Percentiles rank a stretch among this genome's conserved stretches.
Conservation (phyloP, 2,113 vertebrate species). For the Megaleporinus macrocephalus region DNA sequence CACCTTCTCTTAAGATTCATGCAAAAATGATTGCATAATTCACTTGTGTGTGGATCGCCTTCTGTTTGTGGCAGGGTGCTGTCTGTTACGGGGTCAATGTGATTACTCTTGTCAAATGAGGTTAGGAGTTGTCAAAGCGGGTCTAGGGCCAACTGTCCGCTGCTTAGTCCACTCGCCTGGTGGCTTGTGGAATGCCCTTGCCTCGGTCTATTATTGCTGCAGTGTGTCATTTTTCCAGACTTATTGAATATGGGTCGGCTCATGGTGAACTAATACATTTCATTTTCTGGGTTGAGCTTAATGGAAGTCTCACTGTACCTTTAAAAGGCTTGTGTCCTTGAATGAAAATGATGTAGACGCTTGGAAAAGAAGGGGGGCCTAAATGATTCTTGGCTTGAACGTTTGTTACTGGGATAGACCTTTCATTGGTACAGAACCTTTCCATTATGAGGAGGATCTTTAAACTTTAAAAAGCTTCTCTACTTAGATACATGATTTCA, state of each 20-base stretch:
- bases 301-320: slow-evolving; percentile 26
- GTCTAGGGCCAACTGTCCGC: slow-evolving; percentile 58
- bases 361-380: neutral
- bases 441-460: neutral
- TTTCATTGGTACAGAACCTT: neutral
- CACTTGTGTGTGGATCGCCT: slow-evolving; percentile 53
- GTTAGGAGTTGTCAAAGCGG: slow-evolving; percentile 62
- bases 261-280: slow-evolving; percentile 13
- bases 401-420: neutral
- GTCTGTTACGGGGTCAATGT: slow-evolving; percentile 54
- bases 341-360: too few relatives aligned
- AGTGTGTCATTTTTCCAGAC: slow-evolving; percentile 45
- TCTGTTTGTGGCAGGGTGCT: slow-evolving; percentile 56
- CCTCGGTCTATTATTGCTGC: slow-evolving; percentile 27
- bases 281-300: slow-evolving; percentile 16
- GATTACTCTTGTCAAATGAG: slow-evolving; percentile 54
- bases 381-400: neutral
- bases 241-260: slow-evolving; percentile 34
- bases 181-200: slow-evolving; percentile 44
- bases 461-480: neutral
- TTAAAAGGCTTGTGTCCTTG: neutral
- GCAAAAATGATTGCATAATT: slow-evolving; percentile 63
- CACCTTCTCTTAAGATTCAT: slow-evolving; percentile 56
- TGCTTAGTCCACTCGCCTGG: slow-evolving; percentile 42
- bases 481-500: too few relatives aligned